These are phyloP conservation scores for Zoanthus gigantus DNA, from an alignment of 92 coral and sea anemone genomes.

Conservation along the genomic window DNA sequence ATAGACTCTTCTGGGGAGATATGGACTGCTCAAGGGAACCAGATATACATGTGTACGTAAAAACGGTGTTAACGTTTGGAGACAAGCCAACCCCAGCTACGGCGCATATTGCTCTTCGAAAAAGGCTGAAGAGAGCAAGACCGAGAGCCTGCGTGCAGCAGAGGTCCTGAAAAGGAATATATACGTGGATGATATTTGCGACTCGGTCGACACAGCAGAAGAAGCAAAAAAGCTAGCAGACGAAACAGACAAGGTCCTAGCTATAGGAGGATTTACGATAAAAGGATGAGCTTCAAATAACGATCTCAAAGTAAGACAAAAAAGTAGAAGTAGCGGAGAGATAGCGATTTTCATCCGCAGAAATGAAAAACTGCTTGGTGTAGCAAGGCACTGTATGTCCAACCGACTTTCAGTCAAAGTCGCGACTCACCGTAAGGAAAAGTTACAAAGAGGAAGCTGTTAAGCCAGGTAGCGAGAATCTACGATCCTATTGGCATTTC, in stretches of 20 bases:
- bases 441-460: too few species aligned
- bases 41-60: slow-evolving; percentile 35
- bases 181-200: slow-evolving; percentile 70
- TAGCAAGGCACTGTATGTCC: too few species aligned
- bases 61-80: slow-evolving; percentile 67
- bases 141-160: slow-evolving; percentile 64
- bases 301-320: not conserved
- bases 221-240: not conserved
- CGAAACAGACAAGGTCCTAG: not conserved
- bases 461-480: too few species aligned
- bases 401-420: too few species aligned
- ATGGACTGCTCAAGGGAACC: slow-evolving; percentile 37
- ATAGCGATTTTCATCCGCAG: not conserved
- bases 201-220: slow-evolving; percentile 23
- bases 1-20: slow-evolving; percentile 44
- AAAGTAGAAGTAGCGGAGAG: too few species aligned
- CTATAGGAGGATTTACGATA: slow-evolving; percentile 2
- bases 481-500: too few species aligned
- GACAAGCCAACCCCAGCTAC: slow-evolving; percentile 77
- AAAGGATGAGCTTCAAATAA: slow-evolving; percentile 26
- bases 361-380: not conserved
- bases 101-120: slow-evolving; percentile 65
- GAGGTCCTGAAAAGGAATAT: slow-evolving; percentile 52
- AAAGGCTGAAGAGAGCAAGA: slow-evolving; percentile 54
- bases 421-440: too few species aligned